phyloP scores from a whole-genome alignment of 2,888 invertebrate species.

The Brachyopa scutellaris region DNA sequence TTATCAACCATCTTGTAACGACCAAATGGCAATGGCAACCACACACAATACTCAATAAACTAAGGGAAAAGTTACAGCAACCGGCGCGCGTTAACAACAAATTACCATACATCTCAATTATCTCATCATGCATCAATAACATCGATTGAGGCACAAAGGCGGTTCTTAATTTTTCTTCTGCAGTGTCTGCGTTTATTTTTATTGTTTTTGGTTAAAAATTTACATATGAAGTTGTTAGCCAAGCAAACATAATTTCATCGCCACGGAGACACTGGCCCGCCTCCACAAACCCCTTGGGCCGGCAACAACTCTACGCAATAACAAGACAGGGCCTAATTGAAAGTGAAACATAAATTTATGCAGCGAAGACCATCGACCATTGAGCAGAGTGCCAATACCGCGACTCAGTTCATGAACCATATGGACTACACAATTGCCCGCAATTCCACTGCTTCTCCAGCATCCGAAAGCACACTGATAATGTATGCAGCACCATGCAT shows the following conservation, averaged over 20 bases:
- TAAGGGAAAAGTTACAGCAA: background rate
- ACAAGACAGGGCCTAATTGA: constrained; percentile 72
- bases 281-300: constrained; percentile 50
- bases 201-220: constrained; percentile 66
- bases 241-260: constrained; percentile 79
- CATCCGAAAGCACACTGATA: constrained; percentile 45
- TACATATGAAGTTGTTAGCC: constrained; percentile 81
- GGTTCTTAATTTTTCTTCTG: constrained; percentile 66
- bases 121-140: constrained; percentile 72
- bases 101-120: constrained; percentile 72
- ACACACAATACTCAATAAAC: too few relatives aligned
- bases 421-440: constrained; percentile 65
- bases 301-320: constrained; percentile 58
- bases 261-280: constrained; percentile 67
- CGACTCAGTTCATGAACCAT: constrained; percentile 55
- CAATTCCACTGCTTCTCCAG: constrained; percentile 36
- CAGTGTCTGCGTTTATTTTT: constrained; percentile 42
- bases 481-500: constrained; percentile 70
- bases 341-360: constrained; percentile 73
- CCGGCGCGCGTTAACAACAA: constrained; percentile 55
- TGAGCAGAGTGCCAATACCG: constrained; percentile 43
- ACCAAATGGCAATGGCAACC: too few relatives aligned
- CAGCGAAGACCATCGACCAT: constrained; percentile 65
- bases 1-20: too few relatives aligned
- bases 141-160: constrained; percentile 67